Evolutionary conservation across 2,797 vertebrate genomes (phyloP).

Genomic region (Odontamblyopus lacepedii): DNA sequence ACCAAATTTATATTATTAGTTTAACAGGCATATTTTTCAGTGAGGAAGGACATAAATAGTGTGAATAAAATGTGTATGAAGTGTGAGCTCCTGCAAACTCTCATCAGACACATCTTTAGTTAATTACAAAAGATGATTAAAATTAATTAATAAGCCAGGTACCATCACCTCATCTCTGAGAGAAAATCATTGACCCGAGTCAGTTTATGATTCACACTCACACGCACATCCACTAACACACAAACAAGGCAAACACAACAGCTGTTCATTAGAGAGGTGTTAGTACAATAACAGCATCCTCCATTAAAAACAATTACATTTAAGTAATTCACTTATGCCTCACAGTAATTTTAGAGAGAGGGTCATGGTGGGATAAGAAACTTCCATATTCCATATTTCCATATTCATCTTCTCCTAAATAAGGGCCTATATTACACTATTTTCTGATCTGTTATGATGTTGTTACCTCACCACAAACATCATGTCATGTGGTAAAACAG

Average conservation of each 20-base stretch:
- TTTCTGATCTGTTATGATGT: too few relatives aligned
- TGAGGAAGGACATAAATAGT: neutral
- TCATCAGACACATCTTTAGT: slow-evolving; percentile 34
- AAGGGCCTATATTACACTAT: too few relatives aligned
- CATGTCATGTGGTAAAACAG: too few relatives aligned
- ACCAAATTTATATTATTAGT: neutral
- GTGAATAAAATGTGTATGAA: neutral
- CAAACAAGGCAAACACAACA: slow-evolving; percentile 39
- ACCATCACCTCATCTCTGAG: slow-evolving; percentile 38
- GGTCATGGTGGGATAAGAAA: neutral
- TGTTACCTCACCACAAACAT: too few relatives aligned
- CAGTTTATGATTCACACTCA: slow-evolving; percentile 18
- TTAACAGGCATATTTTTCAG: neutral
- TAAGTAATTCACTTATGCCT: neutral
- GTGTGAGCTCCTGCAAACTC: neutral
- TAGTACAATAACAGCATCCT: slow-evolving; percentile 58
- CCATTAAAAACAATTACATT: slow-evolving; percentile 38
- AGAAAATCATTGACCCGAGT: slow-evolving; percentile 55
- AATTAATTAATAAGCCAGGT: slow-evolving; percentile 44
- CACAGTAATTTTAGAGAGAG: neutral
- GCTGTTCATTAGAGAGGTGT: slow-evolving; percentile 66
- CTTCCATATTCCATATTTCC: neutral
- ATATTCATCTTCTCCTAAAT: neutral
- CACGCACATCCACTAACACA: slow-evolving; percentile 10
- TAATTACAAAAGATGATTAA: slow-evolving; percentile 59